A percentile compares a stretch with the other conserved stretches of the same genome.
These are phyloP conservation scores for Anabacerthia variegaticeps DNA, from an alignment of 2,797 vertebrate genomes.

Conservation along the genomic window DNA sequence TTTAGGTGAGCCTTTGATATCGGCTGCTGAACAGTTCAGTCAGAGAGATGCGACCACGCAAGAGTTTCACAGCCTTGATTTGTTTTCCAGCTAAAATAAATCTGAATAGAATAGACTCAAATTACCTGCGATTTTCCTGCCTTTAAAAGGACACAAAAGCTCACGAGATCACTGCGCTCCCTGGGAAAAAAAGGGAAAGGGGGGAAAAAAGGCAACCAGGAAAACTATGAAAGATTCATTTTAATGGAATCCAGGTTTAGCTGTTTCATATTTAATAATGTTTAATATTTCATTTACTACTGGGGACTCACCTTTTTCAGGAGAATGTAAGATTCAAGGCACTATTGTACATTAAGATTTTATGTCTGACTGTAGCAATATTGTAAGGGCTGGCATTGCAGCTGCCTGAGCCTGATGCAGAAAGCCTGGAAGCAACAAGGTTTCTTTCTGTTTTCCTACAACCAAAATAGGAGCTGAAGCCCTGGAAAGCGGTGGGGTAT, in stretches of 20 bases:
- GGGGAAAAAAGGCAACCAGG: not conserved
- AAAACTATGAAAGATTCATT: slow-evolving; percentile 73
- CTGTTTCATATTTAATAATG: slow-evolving; percentile 73
- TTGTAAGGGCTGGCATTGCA: not conserved
- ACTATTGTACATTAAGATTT: slow-evolving; percentile 65
- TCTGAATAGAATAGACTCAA: slow-evolving; percentile 43
- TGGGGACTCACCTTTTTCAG: slow-evolving; percentile 67
- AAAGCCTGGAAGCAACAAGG: slow-evolving; percentile 17
- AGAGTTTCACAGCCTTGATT: slow-evolving; percentile 52
- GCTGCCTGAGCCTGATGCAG: slow-evolving; percentile 2
- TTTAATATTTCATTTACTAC: slow-evolving; percentile 76
- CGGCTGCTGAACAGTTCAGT: not conserved
- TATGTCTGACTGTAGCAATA: slow-evolving; percentile 52
- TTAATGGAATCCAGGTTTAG: slow-evolving; percentile 71
- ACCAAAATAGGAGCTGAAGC: slow-evolving; percentile 21
- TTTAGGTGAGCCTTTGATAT: slow-evolving; percentile 63
- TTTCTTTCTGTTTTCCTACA: slow-evolving; percentile 20
- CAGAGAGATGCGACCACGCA: not conserved
- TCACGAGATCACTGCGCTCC: not conserved
- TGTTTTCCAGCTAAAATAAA: slow-evolving; percentile 61
- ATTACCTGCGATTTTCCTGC: slow-evolving; percentile 50
- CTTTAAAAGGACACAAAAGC: slow-evolving; percentile 55
- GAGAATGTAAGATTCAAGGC: slow-evolving; percentile 47
- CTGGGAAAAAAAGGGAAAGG: not conserved
- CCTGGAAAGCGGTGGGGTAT: slow-evolving; percentile 15